Percentiles rank a stretch among this genome's conserved stretches.
Conservation (phyloP, 2,797 vertebrate species). For the Tokudaia muenninki region DNA sequence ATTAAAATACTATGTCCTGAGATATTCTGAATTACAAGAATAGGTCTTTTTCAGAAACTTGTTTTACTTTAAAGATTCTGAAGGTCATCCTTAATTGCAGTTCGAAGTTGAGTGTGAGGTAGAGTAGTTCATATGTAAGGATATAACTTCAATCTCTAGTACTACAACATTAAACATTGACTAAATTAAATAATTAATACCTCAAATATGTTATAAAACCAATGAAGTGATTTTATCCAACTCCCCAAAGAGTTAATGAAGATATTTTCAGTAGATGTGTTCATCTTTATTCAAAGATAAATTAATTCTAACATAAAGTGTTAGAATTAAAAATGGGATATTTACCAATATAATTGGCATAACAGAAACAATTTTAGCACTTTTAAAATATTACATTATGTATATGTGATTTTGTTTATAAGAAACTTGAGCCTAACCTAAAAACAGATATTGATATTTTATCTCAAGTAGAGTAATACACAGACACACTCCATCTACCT, state of each 20-base stretch:
- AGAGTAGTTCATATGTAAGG: not conserved
- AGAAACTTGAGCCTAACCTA: not conserved
- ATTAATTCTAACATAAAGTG: not conserved
- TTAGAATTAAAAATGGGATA: not conserved
- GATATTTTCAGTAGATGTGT: not conserved
- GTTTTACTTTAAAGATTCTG: not conserved
- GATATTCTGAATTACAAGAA: not conserved
- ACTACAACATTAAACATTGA: not conserved
- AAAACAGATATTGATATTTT: slow-evolving; percentile 1
- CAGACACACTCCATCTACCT: not conserved
- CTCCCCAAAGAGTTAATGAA: not conserved
- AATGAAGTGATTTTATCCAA: not conserved
- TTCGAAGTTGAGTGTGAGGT: too few relatives aligned
- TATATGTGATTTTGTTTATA: not conserved
- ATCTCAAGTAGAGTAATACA: not conserved
- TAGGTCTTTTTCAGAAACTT: not conserved
- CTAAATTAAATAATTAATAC: not conserved
- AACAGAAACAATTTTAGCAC: not conserved
- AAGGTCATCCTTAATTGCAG: not conserved
- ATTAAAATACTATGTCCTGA: not conserved
- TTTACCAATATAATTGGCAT: not conserved
- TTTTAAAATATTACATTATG: not conserved
- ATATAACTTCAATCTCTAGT: not conserved
- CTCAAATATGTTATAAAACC: not conserved
- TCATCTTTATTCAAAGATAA: not conserved